phyloP scores from a whole-genome alignment of 2,797 vertebrate species.

The Hyperoplus immaculatus region DNA sequence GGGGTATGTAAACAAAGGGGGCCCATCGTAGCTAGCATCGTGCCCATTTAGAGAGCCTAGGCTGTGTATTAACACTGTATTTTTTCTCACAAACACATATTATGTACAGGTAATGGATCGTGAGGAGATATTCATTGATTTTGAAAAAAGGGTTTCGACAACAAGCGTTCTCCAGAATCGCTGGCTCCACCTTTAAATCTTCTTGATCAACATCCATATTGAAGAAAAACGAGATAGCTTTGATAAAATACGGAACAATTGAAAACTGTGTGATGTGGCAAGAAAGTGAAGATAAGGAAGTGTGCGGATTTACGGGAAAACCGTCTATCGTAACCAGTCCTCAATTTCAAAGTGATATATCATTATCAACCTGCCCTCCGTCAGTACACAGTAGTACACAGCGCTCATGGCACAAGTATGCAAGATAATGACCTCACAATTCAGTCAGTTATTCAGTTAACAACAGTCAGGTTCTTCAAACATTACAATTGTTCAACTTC shows the following conservation, averaged over 20 bases:
- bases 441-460: neutral
- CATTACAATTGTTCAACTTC: neutral
- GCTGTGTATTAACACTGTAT: too few relatives aligned
- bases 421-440: neutral
- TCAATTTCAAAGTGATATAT: constrained; percentile 3
- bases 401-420: neutral
- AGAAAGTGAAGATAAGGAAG: constrained; percentile 56
- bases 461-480: neutral
- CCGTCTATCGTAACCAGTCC: constrained; percentile 32
- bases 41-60: too few relatives aligned
- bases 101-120: too few relatives aligned
- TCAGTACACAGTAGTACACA: neutral
- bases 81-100: too few relatives aligned
- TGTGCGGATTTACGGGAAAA: constrained; percentile 47
- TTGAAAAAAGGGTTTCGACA: too few relatives aligned
- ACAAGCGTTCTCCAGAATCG: too few relatives aligned
- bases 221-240: neutral
- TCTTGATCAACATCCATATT: neutral
- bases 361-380: neutral
- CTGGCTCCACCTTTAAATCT: neutral
- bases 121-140: too few relatives aligned
- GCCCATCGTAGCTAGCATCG: too few relatives aligned
- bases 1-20: too few relatives aligned
- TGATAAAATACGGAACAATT: neutral
- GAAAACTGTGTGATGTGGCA: constrained; percentile 2